Base-by-base conservation (phyloP, 2,888 invertebrate species). In the Ommatoiulus sabulosus region DNA sequence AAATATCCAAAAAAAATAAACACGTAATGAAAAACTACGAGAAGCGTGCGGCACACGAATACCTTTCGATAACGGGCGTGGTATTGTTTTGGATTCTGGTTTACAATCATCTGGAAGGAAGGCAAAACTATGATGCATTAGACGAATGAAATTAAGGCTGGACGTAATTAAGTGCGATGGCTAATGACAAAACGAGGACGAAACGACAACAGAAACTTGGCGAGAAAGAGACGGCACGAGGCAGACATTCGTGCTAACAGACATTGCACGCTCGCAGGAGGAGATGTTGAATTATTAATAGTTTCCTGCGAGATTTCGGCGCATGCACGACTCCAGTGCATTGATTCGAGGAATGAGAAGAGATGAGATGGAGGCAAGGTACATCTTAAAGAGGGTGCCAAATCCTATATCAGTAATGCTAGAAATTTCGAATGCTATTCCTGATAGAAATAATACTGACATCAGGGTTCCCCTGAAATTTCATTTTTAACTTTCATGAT, bases 1-100 rank as follows among this genome's bases (percentile, higher is more conserved):
- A 35, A 35, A 35, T 35, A 2, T 35, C n/a, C n/a, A n/a, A n/a
- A n/a, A n/a, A 52, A 52, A 15, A 52, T 0, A 3, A 63, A 0
- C 20, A 63, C 63, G 15, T 5, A 20, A 63, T 15, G 57, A 20
- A 63, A 63, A 63, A 63, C 63, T 63, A 48, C 43, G 63, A 63
- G 20, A 5, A 63, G 63, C 63, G 20, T 63, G 63, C 63, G 4
- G 63, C 15, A 63, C 10, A 63, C 63, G 63, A 12, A 86, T 89
- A 89, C 89, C 89, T 89, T 89, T 89, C 44, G 89, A 89, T 52
- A 89, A 84, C 43, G 90, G 89, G 48, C 89, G 89, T 43, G 89
- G 89, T 48, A 89, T 87, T 44, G 89, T 90, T 89, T 89, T 89
- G 43, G 87, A 24, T 57, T 89, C 89, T 44, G 89, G 44, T 87